These are phyloP conservation scores for Tetranychus piercei DNA, from an alignment of 2,888 invertebrate genomes.

Conservation along the genomic window DNA sequence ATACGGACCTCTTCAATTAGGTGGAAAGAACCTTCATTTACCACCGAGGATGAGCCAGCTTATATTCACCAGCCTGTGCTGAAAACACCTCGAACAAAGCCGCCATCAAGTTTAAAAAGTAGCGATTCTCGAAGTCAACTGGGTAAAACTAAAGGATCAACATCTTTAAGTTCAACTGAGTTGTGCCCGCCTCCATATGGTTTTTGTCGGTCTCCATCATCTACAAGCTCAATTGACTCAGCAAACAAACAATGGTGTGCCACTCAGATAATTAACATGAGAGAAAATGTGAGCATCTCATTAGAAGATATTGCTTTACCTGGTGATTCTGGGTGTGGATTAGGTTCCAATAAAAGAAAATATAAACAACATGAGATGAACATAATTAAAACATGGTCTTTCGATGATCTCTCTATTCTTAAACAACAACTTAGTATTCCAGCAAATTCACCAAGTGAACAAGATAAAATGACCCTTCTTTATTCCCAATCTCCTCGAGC, in stretches of 20 bases:
- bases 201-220: neutral
- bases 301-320: slow-evolving; percentile 14
- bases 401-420: slow-evolving; percentile 21
- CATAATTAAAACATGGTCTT: slow-evolving; percentile 18
- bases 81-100: slow-evolving; percentile 3
- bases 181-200: neutral
- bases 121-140: slow-evolving; percentile 2
- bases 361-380: neutral
- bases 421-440: slow-evolving; percentile 19
- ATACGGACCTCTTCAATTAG: slow-evolving; percentile 17
- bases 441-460: slow-evolving; percentile 10
- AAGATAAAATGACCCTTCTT: slow-evolving; percentile 10
- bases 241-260: neutral
- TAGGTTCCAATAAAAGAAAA: slow-evolving; percentile 5
- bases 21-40: slow-evolving; percentile 14
- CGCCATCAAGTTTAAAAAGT: slow-evolving; percentile 11
- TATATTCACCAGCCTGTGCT: neutral
- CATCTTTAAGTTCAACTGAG: slow-evolving; percentile 14
- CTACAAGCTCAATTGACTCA: slow-evolving; percentile 3
- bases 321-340: slow-evolving; percentile 7
- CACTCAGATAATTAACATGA: slow-evolving; percentile 3
- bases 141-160: neutral
- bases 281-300: slow-evolving; percentile 8
- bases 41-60: slow-evolving; percentile 10
- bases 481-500: slow-evolving; percentile 17